phyloP scores from a whole-genome alignment of 2,113 vertebrate species.

The Lophura nycthemera region DNA sequence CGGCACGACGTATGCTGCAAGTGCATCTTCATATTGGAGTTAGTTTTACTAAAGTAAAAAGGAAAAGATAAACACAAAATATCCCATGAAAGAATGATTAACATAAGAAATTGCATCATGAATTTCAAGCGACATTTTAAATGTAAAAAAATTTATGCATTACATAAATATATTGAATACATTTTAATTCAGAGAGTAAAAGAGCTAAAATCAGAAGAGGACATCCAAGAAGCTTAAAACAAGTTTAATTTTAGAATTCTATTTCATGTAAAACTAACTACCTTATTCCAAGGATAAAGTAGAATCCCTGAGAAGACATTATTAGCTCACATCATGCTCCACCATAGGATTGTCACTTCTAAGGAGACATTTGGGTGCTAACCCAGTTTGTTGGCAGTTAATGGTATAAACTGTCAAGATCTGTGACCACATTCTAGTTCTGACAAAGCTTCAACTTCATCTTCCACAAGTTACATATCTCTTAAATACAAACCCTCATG shows the following conservation, averaged over 20 bases:
- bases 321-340: too few relatives aligned
- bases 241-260: neutral
- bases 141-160: neutral
- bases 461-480: neutral
- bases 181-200: neutral
- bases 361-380: neutral
- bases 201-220: neutral
- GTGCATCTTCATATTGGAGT: neutral
- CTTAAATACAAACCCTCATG: neutral
- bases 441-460: neutral
- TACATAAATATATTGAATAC: neutral
- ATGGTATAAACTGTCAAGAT: neutral
- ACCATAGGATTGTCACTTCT: neutral
- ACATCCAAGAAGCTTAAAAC: neutral
- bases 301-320: neutral
- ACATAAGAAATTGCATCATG: neutral
- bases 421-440: neutral
- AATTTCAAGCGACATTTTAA: neutral
- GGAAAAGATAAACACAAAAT: neutral
- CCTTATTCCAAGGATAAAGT: neutral
- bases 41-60: neutral
- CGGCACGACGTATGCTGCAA: neutral
- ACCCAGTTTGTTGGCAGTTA: neutral
- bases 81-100: neutral
- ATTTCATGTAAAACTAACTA: neutral